phyloP scores from a whole-genome alignment of 2,113 vertebrate species.

The Seriola quinqueradiata region DNA sequence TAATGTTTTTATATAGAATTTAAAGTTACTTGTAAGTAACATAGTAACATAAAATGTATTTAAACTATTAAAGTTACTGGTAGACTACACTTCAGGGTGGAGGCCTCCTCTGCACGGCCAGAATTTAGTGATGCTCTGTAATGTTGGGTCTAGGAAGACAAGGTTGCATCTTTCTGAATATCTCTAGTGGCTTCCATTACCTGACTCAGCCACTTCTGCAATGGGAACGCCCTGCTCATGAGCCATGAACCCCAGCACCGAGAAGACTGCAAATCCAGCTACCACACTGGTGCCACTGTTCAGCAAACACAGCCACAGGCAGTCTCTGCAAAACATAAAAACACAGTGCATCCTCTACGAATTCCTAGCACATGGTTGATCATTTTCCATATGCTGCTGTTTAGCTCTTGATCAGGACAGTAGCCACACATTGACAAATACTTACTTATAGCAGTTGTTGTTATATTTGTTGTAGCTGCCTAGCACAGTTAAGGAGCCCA shows the following conservation, averaged over 20 bases:
- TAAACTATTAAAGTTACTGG: too few relatives aligned
- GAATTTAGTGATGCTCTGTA: not conserved
- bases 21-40: not conserved
- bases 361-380: too few relatives aligned
- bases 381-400: not conserved
- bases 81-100: not conserved
- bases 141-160: not conserved
- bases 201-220: conserved; percentile 83
- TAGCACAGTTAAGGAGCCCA: conserved; percentile 70
- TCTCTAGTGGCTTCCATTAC: conserved; percentile 55
- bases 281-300: conserved; percentile 84
- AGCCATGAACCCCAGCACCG: conserved; percentile 87
- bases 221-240: conserved; percentile 80
- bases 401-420: not conserved
- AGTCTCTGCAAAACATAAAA: conserved; percentile 74
- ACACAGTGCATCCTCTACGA: too few relatives aligned
- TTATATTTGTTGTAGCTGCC: conserved; percentile 82
- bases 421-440: not conserved
- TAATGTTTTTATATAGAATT: not conserved
- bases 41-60: not conserved
- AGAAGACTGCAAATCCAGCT: conserved; percentile 86
- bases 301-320: conserved; percentile 81
- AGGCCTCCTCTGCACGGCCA: not conserved
- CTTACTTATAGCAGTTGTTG: conserved; percentile 85
- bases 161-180: not conserved